Evolutionary conservation across 2,888 invertebrate genomes (phyloP), one percentile per base, ranked within the genome.

Genomic region (Matsumyia berberina): DNA sequence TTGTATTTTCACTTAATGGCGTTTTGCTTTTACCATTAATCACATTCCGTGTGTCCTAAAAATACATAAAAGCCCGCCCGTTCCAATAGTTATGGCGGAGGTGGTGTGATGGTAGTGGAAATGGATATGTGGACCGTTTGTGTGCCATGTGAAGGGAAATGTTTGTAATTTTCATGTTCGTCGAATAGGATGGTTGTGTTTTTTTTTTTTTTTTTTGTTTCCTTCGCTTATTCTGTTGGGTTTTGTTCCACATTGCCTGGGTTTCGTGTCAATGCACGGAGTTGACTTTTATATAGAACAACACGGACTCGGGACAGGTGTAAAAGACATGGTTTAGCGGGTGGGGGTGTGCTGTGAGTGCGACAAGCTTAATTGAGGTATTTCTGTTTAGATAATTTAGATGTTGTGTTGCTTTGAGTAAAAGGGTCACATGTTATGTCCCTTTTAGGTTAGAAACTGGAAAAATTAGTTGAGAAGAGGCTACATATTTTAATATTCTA

Each of bases 1-100:
- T 83, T 83, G 83, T 83, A 74, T 83, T 83, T 83, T 78, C 78
- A 49, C 83, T 78, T 83, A 83, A 83, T 83, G 73, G 83, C 78
- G 62, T 83, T 83, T 83, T 83, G 78, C 78, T 83, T 83, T 83
- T 83, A 83, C 73, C 83, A 78, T 83, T 83, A 83, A 83, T 83
- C 83, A 83, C 78, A 83, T 83, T 83, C 78, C 83, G 78, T 78
- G 83, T 73, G 83, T 78, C 78, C 78, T 83, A 67, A 51, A 73
- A 67, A 69, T 72, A 72, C 72, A 80, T 60, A 80, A 74, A 80
- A 74, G 74, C 53, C 60, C 67, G 12, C 29, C 62, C 72, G 64
- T 72, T 66, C 64, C 70, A 72, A 78, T 78, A 64, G 78, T 70
- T 57, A 55, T 57, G 46, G 29, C 33, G 15, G 58, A 24, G 51